Conservation (phyloP, 1,140 invertebrate genomes). For the Piezodorus guildinii region DNA sequence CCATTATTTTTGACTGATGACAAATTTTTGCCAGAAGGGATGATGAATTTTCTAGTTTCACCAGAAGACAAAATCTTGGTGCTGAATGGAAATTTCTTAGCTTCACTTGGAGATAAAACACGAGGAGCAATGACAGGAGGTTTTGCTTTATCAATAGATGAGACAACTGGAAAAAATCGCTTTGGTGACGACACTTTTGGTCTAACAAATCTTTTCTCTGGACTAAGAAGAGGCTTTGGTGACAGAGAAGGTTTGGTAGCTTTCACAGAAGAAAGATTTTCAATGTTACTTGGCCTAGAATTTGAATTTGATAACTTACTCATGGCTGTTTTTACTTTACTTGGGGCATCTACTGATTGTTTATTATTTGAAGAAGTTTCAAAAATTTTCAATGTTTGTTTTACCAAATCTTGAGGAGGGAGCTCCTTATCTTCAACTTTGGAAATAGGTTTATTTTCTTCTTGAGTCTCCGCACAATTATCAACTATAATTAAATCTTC, state of each 20-base stretch:
- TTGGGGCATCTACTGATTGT: background rate
- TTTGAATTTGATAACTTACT: conserved; percentile 9
- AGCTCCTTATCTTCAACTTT: conserved; percentile 42
- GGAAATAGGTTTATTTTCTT: background rate
- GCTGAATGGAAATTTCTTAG: background rate
- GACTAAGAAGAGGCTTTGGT: conserved; percentile 27
- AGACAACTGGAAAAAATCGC: conserved; percentile 13
- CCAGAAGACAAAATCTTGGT: background rate
- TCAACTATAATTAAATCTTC: conserved; percentile 38
- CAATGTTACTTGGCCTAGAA: conserved; percentile 8
- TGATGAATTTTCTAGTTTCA: conserved; percentile 1
- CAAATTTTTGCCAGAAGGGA: background rate
- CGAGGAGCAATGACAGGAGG: conserved; percentile 9
- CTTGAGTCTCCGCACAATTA: conserved; percentile 25
- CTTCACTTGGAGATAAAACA: background rate
- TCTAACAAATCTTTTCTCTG: conserved; percentile 18
- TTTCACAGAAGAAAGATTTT: background rate
- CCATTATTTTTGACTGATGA: background rate
- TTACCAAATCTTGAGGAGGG: conserved; percentile 73
- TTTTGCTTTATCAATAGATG: conserved; percentile 7
- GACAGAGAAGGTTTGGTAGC: conserved; percentile 25
- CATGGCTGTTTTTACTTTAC: background rate
- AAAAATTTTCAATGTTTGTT: conserved; percentile 70
- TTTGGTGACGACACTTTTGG: conserved; percentile 7
- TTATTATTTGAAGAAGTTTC: conserved; percentile 40